Evolutionary conservation across 2,888 invertebrate genomes (phyloP).

Genomic region (Nomada ruficornis): DNA sequence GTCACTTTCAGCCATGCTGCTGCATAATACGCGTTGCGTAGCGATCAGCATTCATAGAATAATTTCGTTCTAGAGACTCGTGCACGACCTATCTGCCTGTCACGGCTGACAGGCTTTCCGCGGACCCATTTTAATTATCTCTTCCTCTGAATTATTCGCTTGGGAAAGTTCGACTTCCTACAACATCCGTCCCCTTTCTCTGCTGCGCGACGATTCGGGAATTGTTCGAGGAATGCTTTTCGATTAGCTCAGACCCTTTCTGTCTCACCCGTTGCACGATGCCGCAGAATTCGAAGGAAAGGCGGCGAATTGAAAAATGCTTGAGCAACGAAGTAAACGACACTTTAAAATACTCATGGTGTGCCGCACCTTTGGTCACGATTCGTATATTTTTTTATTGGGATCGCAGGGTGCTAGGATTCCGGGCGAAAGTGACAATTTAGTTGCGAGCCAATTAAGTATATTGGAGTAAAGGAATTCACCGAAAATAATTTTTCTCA

Average conservation of each 20-base stretch:
- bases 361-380: too few species aligned
- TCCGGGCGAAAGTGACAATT: too few species aligned
- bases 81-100: slow-evolving; percentile 76
- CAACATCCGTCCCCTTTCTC: slow-evolving; percentile 18
- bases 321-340: not conserved
- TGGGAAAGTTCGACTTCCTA: slow-evolving; percentile 62
- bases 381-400: too few species aligned
- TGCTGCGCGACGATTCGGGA: slow-evolving; percentile 2
- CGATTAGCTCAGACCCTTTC: slow-evolving; percentile 19
- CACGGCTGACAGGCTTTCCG: slow-evolving; percentile 76
- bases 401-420: too few species aligned
- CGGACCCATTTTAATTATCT: slow-evolving; percentile 78
- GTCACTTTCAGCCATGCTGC: slow-evolving; percentile 76
- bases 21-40: slow-evolving; percentile 78
- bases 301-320: not conserved
- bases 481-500: too few species aligned
- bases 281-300: not conserved
- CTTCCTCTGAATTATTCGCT: slow-evolving; percentile 76
- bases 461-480: too few species aligned
- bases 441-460: too few species aligned
- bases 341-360: not conserved
- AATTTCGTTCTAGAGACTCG: slow-evolving; percentile 77
- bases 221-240: slow-evolving; percentile 34
- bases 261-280: not conserved
- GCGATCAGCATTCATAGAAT: slow-evolving; percentile 82